These are phyloP conservation scores for Myotis davidii DNA, from an alignment of 2,113 vertebrate genomes.

Conservation along the genomic window DNA sequence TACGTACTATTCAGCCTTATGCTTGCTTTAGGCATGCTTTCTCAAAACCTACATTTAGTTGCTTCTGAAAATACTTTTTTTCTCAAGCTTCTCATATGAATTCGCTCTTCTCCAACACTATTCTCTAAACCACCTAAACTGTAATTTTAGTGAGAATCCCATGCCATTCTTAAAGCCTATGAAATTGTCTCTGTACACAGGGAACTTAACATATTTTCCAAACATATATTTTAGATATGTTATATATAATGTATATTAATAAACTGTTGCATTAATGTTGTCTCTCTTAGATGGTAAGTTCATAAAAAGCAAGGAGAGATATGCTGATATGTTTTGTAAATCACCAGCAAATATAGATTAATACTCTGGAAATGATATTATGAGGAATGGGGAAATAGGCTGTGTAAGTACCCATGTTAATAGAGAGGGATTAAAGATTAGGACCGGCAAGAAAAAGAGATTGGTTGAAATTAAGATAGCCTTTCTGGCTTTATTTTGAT, in stretches of 20 bases:
- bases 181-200: neutral
- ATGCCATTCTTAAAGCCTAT: neutral
- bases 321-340: neutral
- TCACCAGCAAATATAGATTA: neutral
- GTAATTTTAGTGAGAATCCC: neutral
- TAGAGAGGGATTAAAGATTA: neutral
- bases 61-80: neutral
- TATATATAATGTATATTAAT: neutral
- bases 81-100: slow-evolving; percentile 4
- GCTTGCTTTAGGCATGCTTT: neutral
- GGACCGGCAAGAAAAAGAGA: neutral
- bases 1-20: neutral
- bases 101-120: neutral
- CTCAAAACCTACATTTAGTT: neutral
- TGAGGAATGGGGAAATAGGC: neutral
- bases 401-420: neutral
- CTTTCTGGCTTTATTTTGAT: slow-evolving; percentile 44
- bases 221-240: neutral
- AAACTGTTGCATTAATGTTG: neutral
- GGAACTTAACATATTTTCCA: neutral
- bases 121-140: neutral
- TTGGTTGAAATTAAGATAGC: neutral
- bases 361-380: neutral
- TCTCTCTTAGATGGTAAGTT: slow-evolving; percentile 14
- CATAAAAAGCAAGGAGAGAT: neutral